Evolutionary conservation across 64 coral and sea anemone species (phyloP), one percentile per base, ranked within the genome.

Genomic region (Porites lutea): DNA sequence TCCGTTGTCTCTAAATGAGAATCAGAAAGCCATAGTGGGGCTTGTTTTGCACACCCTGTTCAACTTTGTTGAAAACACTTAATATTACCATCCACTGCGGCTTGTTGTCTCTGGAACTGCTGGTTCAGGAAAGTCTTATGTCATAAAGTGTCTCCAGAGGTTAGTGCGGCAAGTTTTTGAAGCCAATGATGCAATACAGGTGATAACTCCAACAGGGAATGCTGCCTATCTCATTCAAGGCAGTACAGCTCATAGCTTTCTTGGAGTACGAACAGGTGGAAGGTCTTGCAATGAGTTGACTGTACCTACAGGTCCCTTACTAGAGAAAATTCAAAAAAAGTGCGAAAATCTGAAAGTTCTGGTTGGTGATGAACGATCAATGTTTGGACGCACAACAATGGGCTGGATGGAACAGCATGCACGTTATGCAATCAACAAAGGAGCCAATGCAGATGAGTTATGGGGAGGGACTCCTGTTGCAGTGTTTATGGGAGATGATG

Each of bases 381-480:
- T 87, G 85, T 71, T 87, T 87, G 85, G 85, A 14, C 67, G 67
- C 11, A 87, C 85, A 21, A 87, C 27, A 37, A 19, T 87, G 70
- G 85, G 85, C 66, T 87, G 66, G 85, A 87, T 87, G 85, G 85
- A 87, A 69, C 85, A 87, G 85, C 67, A 87, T 37, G 52, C 52
- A 51, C 15, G 67, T 11, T 73, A 87, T 87, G 85, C 16, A 74
- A 48, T 87, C 14, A 87, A 87, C 46, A 74, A 48, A 55, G 85
- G 67, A 87, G 61, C 37, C 13, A 57, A 45, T 52, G 13, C 67
- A 71, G 66, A 87, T 23, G 66, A 87, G 65, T 53, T 52, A 10
- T 88, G 71, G 86, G 86, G 70, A 75, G 86, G 71, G 20, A 75
- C 75, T 62, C 53, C 71, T 48, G 86, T 59, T 23, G 71, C 60